Conservation (phyloP, 53 echinoderm and acorn worm genomes). For the Holothuria leucospilota region DNA sequence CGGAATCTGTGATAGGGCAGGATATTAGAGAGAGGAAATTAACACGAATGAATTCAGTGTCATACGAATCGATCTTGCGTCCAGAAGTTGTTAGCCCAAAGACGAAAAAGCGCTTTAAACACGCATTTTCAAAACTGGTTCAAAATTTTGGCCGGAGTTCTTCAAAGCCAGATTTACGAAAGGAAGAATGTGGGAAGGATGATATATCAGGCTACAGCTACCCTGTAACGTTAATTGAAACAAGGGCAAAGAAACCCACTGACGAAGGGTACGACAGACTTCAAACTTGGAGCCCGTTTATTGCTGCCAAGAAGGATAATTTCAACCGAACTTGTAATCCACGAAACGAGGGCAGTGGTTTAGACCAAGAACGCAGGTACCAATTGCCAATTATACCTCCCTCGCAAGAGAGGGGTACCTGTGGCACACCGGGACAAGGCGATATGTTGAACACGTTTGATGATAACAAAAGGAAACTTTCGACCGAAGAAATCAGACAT, state of each 20-base stretch:
- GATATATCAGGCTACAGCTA: background rate
- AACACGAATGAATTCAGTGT: background rate
- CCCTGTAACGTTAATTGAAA: background rate
- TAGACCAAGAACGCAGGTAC: too few species aligned
- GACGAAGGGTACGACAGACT: slow-evolving; percentile 5
- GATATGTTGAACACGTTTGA: too few species aligned
- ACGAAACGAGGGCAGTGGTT: too few species aligned
- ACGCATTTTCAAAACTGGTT: slow-evolving; percentile 4
- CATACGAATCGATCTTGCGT: background rate
- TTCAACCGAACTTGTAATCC: background rate
- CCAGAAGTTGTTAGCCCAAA: background rate
- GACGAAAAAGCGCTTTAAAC: background rate
- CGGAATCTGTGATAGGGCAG: slow-evolving; percentile 8
- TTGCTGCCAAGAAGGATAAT: background rate
- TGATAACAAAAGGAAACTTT: too few species aligned
- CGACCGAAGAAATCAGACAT: too few species aligned
- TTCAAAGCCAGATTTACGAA: background rate
- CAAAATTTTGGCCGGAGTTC: background rate
- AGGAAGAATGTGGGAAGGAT: background rate
- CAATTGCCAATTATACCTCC: too few species aligned
- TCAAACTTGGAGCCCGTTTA: background rate
- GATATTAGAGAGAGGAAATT: background rate
- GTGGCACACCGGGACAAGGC: too few species aligned
- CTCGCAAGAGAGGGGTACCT: too few species aligned
- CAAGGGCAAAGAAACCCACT: background rate